Evolutionary conservation across 2,888 invertebrate species (phyloP).

Genomic region (Heliconius erato): DNA sequence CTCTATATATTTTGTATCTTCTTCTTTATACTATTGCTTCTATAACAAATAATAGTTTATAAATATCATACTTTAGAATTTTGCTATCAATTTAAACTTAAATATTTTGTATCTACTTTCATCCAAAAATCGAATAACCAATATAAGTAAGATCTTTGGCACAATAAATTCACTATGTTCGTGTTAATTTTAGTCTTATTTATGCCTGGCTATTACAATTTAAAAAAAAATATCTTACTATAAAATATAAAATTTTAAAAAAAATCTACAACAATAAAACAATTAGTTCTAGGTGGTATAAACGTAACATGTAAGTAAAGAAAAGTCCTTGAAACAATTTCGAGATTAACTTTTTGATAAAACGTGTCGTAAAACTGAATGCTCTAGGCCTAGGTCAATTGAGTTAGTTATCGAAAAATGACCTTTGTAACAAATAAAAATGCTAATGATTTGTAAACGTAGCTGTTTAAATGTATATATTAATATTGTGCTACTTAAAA

Average conservation of each 20-base stretch:
- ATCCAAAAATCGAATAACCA: no score
- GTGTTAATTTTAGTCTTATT: no score
- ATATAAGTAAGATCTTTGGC: no score
- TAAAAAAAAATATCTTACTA: neutral
- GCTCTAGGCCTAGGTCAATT: conserved; percentile 48
- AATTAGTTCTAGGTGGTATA: neutral
- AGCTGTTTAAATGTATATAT: conserved; percentile 18
- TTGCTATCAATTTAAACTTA: neutral
- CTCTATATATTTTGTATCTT: neutral
- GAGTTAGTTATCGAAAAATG: conserved; percentile 38
- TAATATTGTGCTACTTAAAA: conserved; percentile 9
- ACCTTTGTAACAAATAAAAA: conserved; percentile 39
- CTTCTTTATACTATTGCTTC: neutral
- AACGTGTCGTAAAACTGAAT: conserved; percentile 42
- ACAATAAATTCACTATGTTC: no score
- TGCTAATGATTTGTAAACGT: conserved; percentile 31
- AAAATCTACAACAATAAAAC: neutral
- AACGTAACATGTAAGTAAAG: conserved; percentile 8
- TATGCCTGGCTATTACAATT: no score
- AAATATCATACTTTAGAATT: no score
- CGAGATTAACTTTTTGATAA: conserved; percentile 39
- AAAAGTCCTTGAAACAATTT: conserved; percentile 43
- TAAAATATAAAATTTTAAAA: neutral
- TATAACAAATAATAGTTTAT: no score
- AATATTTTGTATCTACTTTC: neutral